Evolutionary conservation across 2,888 invertebrate genomes (phyloP), one percentile per base, ranked within the genome.

Genomic region (Drosophila vallismaia): DNA sequence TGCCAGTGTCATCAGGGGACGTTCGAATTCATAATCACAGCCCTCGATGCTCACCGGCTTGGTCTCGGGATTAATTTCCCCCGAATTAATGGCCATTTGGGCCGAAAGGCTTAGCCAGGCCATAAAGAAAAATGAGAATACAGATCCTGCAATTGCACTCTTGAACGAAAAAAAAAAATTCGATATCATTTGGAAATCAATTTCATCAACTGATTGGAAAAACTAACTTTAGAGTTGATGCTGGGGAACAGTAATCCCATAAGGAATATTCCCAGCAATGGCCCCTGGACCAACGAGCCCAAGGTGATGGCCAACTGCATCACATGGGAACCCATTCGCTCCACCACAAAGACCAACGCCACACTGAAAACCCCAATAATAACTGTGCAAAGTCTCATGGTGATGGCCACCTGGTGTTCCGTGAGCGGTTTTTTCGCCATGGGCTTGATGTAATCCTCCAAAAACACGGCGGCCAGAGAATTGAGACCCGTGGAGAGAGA

Each of bases 401-500:
- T 89, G 84, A 94, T 92, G 44, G 92, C 93, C 0, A 92, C 92
- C 70, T 93, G 93, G 12, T 87, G 91, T 28, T 93, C 92, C 0
- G 94, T 92, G 0, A 94, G 85, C 12, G 93, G 92, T 44, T 90
- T 92, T 70, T 93, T 94, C 50, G 94, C 92, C 77, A 94, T 92
- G 0, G 96, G 95, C 77, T 94, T 95, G 82, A 95, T 94, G 86
- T 96, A 94, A 88, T 96, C 96, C 92, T 96, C 96, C 56, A 96
- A 93, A 50, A 96, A 94, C 0, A 96, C 95, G 1, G 96, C 96
- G 0, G 96, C 93, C 94, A 96, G 94, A 0, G 96, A 96, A 86
- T 96, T 96, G 1, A 96, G 91, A 0, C 95, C 96, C 10, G 96
- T 96, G 0, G 96, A 96, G 89, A 96, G 93, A 0, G 96, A 95